These are phyloP conservation scores for Plodia interpunctella DNA, from an alignment of 1,140 invertebrate species.

Conservation along the genomic window DNA sequence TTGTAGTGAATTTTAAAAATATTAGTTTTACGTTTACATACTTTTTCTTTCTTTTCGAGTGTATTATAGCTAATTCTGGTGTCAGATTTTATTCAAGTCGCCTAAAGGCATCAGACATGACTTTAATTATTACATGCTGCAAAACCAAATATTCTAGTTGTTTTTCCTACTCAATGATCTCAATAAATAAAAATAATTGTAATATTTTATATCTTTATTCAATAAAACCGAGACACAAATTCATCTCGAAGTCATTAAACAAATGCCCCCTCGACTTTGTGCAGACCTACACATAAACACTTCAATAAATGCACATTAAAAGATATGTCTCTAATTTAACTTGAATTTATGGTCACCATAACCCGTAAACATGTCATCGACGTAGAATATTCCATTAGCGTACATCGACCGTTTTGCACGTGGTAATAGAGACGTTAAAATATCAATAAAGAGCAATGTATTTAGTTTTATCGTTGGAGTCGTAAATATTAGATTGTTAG, in stretches of 20 bases:
- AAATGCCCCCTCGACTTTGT: constrained; percentile 25
- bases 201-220: neutral
- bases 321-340: constrained; percentile 68
- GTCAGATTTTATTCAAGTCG: no score
- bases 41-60: no score
- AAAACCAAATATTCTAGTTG: no score
- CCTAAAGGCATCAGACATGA: no score
- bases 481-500: neutral
- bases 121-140: no score
- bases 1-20: no score
- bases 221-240: constrained; percentile 24
- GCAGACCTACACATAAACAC: constrained; percentile 50
- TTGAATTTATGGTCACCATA: constrained; percentile 63
- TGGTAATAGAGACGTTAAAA: neutral
- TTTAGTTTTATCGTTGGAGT: constrained; percentile 13
- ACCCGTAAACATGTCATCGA: constrained; percentile 21
- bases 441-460: constrained; percentile 26
- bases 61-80: no score
- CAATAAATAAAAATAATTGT: no score
- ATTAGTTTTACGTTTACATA: no score
- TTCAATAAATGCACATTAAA: constrained; percentile 69
- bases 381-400: neutral
- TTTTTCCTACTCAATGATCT: no score
- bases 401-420: constrained; percentile 20
- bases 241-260: constrained; percentile 29